These are phyloP conservation scores for Ophiodon elongatus DNA, from an alignment of 2,113 vertebrate genomes.

Conservation along the genomic window DNA sequence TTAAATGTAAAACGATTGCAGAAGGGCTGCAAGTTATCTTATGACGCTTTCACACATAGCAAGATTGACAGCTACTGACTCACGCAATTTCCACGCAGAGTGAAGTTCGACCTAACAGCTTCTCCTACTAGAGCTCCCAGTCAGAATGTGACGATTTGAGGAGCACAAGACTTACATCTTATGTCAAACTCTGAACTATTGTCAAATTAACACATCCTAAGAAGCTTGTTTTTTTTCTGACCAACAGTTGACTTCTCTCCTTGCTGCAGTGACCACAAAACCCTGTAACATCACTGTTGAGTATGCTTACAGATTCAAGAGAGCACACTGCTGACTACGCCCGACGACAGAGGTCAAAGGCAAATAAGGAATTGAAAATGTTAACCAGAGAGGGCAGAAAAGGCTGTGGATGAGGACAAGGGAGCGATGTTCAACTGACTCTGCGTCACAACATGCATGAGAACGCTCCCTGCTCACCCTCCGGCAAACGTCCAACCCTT, in stretches of 20 bases:
- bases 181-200: not conserved
- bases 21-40: not conserved
- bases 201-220: not conserved
- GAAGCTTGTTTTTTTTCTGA: not conserved
- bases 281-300: not conserved
- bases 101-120: not conserved
- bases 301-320: not conserved
- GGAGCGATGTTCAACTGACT: not conserved
- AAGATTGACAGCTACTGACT: not conserved
- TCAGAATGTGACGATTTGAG: not conserved
- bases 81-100: not conserved
- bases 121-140: not conserved
- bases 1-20: not conserved
- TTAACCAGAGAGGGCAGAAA: not conserved
- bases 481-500: not conserved
- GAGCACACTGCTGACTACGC: not conserved
- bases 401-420: not conserved
- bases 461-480: too few species aligned
- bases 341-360: not conserved
- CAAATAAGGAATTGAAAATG: not conserved
- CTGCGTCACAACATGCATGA: too few species aligned
- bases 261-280: not conserved
- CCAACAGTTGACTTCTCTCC: not conserved
- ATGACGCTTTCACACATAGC: conserved; percentile 31
- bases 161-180: not conserved